Evolutionary conservation across 2,113 vertebrate genomes (phyloP).

Genomic region (Athene cunicularia): DNA sequence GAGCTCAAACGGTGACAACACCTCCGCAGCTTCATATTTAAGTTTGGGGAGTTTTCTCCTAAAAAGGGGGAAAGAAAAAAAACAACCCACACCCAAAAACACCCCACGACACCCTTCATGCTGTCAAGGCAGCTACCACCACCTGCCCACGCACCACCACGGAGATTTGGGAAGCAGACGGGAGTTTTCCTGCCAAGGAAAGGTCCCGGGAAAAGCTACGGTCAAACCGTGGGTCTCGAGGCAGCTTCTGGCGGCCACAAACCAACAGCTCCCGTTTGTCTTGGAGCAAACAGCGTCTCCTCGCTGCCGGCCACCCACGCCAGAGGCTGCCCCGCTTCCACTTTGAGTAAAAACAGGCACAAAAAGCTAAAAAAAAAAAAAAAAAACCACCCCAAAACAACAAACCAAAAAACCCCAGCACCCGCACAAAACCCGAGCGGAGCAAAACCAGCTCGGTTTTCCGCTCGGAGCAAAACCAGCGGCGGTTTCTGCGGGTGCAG

Average conservation of each 20-base stretch:
- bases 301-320: background rate
- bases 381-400: too few species aligned
- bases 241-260: background rate
- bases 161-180: rapidly evolving
- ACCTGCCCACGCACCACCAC: rapidly evolving
- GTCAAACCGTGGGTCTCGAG: rapidly evolving
- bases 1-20: too few species aligned
- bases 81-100: too few species aligned
- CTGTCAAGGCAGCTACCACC: background rate
- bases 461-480: background rate
- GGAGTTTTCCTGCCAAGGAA: background rate
- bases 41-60: background rate
- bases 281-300: rapidly evolving
- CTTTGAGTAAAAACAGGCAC: rapidly evolving
- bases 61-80: too few species aligned
- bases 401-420: too few species aligned
- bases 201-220: background rate
- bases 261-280: background rate
- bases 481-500: background rate
- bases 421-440: rapidly evolving
- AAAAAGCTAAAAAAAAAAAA: background rate
- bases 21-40: rapidly evolving
- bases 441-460: background rate
- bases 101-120: too few species aligned
- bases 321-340: rapidly evolving